Percentiles rank a stretch among this genome's conserved stretches.
Evolutionary conservation across 2,113 vertebrate genomes (phyloP).

Genomic region (Corvus moneduloides): DNA sequence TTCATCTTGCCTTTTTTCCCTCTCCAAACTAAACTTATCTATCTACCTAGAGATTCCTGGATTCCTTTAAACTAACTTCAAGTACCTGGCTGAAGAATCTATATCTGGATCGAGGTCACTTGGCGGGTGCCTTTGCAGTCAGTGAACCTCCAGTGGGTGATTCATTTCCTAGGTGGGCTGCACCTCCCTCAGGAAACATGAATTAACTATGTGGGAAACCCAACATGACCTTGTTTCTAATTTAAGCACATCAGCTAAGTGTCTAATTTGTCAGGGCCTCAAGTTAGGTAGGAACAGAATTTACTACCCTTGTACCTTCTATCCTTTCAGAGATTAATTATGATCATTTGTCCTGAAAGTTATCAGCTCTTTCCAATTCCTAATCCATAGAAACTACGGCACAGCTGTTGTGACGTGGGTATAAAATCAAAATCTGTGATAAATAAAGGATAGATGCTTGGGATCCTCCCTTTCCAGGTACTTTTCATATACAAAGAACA

Average conservation of each 20-base stretch:
- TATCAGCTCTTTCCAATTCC: neutral
- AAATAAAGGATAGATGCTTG: neutral
- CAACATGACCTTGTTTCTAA: constrained; percentile 26
- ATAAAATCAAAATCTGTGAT: neutral
- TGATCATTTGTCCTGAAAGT: neutral
- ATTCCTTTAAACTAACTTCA: neutral
- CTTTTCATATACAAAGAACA: neutral
- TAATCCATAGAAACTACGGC: neutral
- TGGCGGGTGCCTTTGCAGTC: neutral
- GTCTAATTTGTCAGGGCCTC: neutral
- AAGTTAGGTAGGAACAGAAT: neutral
- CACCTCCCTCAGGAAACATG: neutral
- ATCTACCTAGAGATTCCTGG: neutral
- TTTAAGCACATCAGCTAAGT: neutral
- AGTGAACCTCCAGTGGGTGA: neutral
- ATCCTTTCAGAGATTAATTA: neutral
- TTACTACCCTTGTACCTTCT: neutral
- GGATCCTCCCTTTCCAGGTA: neutral
- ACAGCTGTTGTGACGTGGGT: neutral
- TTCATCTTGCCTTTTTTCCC: neutral
- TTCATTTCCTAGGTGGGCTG: neutral
- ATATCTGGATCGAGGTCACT: neutral
- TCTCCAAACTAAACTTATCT: neutral
- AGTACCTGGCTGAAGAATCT: neutral
- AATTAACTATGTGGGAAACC: neutral